Evolutionary conservation across 2,888 invertebrate genomes (phyloP).

Genomic region (Portevinia maculata): DNA sequence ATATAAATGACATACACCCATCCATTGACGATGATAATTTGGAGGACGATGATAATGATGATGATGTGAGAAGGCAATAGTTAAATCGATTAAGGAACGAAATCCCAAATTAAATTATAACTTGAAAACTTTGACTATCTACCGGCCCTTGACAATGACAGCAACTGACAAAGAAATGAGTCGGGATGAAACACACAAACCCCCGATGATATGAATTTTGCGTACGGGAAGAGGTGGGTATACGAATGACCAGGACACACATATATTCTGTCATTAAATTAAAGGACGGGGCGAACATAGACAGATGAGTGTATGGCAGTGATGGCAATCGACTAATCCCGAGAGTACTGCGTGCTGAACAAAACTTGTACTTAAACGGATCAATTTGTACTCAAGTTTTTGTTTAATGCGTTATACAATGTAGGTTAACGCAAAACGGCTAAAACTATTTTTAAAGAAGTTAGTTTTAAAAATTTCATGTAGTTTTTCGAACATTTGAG

Average conservation of each 20-base stretch:
- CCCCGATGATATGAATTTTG: slow-evolving; percentile 32
- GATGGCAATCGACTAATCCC: too few species aligned
- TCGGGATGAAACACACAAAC: background rate
- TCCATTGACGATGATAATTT: slow-evolving; percentile 37
- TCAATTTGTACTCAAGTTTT: too few species aligned
- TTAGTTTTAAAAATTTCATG: too few species aligned
- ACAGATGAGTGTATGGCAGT: too few species aligned
- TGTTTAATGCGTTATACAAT: too few species aligned
- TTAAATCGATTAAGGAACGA: slow-evolving; percentile 62
- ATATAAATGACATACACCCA: slow-evolving; percentile 26
- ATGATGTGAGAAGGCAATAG: slow-evolving; percentile 67
- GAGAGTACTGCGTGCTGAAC: too few species aligned
- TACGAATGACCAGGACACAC: slow-evolving; percentile 48
- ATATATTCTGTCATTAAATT: slow-evolving; percentile 28
- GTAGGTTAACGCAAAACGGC: too few species aligned
- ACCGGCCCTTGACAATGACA: slow-evolving; percentile 56
- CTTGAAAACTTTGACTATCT: slow-evolving; percentile 67
- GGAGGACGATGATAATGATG: slow-evolving; percentile 50
- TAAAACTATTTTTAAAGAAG: too few species aligned
- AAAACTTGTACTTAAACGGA: too few species aligned
- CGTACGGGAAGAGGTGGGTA: slow-evolving; percentile 34
- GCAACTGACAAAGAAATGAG: background rate
- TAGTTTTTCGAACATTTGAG: too few species aligned
- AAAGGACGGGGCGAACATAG: slow-evolving; percentile 41
- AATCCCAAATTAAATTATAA: slow-evolving; percentile 71